Base-by-base conservation (phyloP, 2,113 vertebrate genomes). In the Nyctereutes procyonoides region DNA sequence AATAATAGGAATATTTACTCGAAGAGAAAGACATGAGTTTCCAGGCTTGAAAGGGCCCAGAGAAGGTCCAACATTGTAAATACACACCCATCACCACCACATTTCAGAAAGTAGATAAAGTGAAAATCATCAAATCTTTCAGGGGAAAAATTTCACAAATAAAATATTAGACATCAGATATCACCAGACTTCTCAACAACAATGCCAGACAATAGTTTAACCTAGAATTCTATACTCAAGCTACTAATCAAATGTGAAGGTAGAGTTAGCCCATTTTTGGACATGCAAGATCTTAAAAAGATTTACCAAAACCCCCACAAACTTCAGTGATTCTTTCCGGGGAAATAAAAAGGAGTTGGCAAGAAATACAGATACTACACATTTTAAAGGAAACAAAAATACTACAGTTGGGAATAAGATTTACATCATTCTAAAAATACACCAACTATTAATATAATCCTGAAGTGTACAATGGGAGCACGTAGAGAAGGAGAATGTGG, bases 181-280 rank as follows among this genome's bases (percentile, higher is more conserved):
- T 58, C 32, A 77, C 1, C 93, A 65, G 32, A 35, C 20, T 22
- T 95, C 43, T 58, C 67, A 96, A 48, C 51, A 63, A n/a, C 5
- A 94, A 74, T 30, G 28, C 2, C n/a, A 63, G 77, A 90, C 19
- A 56, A 43, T 43, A 43, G n/a, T 38, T 85, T 92, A 51, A 55
- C 28, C 8, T 69, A 30, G 17, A 90, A 93, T 69, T 80, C 43
- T 60, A 14, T 60, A 71, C 0, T 19, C 30, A 74, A 62, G 30
- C 8, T 90, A 65, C 43, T 38, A 63, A 88, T 55, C 38, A 79
- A 67, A 93, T 38, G 13, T 74, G 8, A 4, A 10, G 2, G 2
- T 62, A 14, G 88, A 51, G 69, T 30, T 84, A 76, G 67, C 11
- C 91, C 4, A 58, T 96, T 97, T 88, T 95, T 26, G 82, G 67